Evolutionary conservation across 2,797 vertebrate species (phyloP).

Genomic region (Lacerta agilis): DNA sequence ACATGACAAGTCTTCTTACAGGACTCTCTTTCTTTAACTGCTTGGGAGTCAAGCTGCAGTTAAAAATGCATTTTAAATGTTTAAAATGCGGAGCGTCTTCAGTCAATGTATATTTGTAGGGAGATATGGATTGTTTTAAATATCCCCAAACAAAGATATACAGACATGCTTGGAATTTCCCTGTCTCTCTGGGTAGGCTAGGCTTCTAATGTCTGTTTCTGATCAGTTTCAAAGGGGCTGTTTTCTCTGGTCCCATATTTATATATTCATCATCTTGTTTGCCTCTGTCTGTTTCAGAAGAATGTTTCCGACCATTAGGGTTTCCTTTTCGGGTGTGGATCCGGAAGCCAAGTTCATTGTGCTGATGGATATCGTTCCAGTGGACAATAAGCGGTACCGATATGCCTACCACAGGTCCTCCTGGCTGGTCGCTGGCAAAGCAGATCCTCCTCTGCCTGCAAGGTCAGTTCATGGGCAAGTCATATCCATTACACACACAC

Average conservation of each 20-base stretch:
- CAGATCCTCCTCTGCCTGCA: slow-evolving; percentile 94
- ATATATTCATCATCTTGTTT: slow-evolving; percentile 12
- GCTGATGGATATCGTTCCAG: slow-evolving; percentile 97
- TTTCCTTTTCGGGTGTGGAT: slow-evolving; percentile 96
- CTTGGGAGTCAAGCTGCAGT: background rate
- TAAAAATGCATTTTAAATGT: background rate
- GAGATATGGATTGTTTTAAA: background rate
- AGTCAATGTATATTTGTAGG: background rate
- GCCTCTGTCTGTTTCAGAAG: slow-evolving; percentile 80
- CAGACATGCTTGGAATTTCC: slow-evolving; percentile 7
- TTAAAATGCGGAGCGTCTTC: background rate
- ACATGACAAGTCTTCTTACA: background rate
- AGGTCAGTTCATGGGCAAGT: slow-evolving; percentile 80
- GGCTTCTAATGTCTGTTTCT: background rate
- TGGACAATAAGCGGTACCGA: slow-evolving; percentile 98
- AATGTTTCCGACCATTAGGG: slow-evolving; percentile 98
- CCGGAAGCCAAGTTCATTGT: slow-evolving; percentile 97
- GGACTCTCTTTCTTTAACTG: background rate
- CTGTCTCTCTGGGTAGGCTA: background rate
- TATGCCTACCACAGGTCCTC: slow-evolving; percentile 98
- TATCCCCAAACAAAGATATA: background rate
- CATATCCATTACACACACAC: background rate
- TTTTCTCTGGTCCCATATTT: slow-evolving; percentile 22
- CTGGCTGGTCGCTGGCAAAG: slow-evolving; percentile 97
- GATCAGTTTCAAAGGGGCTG: slow-evolving; percentile 18